phyloP scores from a whole-genome alignment of 2,888 invertebrate genomes.

The Candidula unifasciata region DNA sequence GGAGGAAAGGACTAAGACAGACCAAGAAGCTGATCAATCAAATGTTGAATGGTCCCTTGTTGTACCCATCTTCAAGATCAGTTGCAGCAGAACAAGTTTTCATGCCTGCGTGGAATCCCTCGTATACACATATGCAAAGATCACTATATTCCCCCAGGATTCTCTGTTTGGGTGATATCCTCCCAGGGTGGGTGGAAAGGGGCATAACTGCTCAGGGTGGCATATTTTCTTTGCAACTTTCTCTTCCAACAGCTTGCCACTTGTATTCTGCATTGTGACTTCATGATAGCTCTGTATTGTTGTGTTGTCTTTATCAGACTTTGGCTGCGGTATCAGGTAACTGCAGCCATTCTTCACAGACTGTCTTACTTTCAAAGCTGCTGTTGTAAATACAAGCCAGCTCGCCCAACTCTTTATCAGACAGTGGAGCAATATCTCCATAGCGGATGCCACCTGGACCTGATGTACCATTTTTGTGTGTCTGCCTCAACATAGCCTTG shows the following conservation, averaged over 20 bases:
- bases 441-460: too few relatives aligned
- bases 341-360: too few relatives aligned
- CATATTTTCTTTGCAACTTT: neutral
- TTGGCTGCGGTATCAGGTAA: too few relatives aligned
- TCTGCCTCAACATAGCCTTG: too few relatives aligned
- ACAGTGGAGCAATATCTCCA: too few relatives aligned
- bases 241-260: neutral
- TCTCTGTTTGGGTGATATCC: neutral
- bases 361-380: too few relatives aligned
- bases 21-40: neutral
- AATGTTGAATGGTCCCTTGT: neutral
- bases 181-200: neutral
- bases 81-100: neutral
- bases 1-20: neutral
- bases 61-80: neutral
- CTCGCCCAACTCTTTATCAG: too few relatives aligned
- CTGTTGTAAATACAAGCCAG: too few relatives aligned
- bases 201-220: neutral
- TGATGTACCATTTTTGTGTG: too few relatives aligned
- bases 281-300: neutral
- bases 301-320: neutral
- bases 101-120: neutral
- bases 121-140: neutral
- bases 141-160: neutral
- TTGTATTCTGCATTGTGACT: neutral